A percentile compares a stretch with the other conserved stretches of the same genome.
Evolutionary conservation across 2,888 invertebrate genomes (phyloP).

Genomic region (Scaptomyza tumidula): DNA sequence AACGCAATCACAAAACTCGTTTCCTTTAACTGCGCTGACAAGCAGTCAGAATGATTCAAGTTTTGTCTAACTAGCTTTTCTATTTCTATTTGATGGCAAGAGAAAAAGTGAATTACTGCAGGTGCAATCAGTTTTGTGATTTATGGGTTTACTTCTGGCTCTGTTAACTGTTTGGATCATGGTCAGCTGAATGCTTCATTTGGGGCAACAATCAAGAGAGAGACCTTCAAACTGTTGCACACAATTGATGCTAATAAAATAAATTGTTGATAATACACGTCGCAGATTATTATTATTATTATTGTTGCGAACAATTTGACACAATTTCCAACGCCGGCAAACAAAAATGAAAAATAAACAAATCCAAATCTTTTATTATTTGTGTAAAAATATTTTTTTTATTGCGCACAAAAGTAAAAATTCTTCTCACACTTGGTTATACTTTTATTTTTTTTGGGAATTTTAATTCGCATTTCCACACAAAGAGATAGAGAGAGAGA

Average conservation of each 20-base stretch:
- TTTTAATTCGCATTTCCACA: constrained; percentile 39
- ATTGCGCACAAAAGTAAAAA: constrained; percentile 19
- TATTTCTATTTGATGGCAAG: constrained; percentile 23
- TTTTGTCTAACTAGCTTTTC: constrained; percentile 47
- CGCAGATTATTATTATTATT: constrained; percentile 8
- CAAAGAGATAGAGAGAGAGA: constrained; percentile 8
- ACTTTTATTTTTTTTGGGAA: constrained; percentile 16
- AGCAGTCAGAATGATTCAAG: constrained; percentile 58
- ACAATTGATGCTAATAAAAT: constrained; percentile 54
- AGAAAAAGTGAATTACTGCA: constrained; percentile 43
- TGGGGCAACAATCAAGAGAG: constrained; percentile 21
- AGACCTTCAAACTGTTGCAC: constrained; percentile 46
- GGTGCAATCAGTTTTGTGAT: constrained; percentile 49
- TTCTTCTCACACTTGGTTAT: constrained; percentile 29
- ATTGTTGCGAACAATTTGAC: constrained; percentile 47
- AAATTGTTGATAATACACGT: constrained; percentile 55
- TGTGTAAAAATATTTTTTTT: constrained; percentile 10
- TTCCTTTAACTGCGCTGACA: constrained; percentile 16
- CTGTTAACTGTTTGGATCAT: constrained; percentile 44
- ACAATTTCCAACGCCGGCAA: constrained; percentile 46
- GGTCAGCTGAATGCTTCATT: constrained; percentile 49
- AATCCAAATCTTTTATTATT: constrained; percentile 35
- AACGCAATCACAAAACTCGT: constrained; percentile 42
- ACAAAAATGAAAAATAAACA: constrained; percentile 40
- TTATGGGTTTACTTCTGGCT: constrained; percentile 21